Evolutionary conservation across 2,113 vertebrate genomes (phyloP).

Genomic region (Bolborhynchus lineola): DNA sequence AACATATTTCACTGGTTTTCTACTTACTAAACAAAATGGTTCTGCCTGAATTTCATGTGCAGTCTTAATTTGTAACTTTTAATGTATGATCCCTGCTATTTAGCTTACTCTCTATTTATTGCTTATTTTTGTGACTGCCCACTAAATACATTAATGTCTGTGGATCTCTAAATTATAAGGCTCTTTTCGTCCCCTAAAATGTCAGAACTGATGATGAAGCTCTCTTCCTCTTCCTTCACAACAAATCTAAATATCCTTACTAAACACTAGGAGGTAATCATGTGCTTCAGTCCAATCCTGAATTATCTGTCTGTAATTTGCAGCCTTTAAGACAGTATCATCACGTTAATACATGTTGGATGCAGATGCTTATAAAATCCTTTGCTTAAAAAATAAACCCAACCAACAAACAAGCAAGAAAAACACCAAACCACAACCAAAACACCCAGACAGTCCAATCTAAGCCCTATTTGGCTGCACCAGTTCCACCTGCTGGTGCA

Average conservation of each 20-base stretch:
- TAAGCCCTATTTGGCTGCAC: fast-evolving
- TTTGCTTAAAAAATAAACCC: background rate
- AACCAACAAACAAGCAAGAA: background rate
- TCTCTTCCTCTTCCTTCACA: background rate
- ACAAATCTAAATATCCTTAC: background rate
- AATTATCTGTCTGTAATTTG: background rate
- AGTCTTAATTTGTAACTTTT: conserved; percentile 52
- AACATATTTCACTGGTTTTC: conserved; percentile 58
- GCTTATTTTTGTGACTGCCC: conserved; percentile 16
- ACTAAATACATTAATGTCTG: conserved; percentile 13
- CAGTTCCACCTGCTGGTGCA: background rate
- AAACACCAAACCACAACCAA: background rate
- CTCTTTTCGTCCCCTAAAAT: background rate
- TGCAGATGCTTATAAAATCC: background rate
- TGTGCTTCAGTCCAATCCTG: background rate
- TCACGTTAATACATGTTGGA: fast-evolving
- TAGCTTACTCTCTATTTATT: conserved; percentile 34
- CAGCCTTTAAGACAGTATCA: background rate
- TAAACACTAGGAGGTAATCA: background rate
- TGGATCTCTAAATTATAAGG: background rate
- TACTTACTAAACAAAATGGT: conserved; percentile 49
- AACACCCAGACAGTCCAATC: background rate
- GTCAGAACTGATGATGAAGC: background rate
- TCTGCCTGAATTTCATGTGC: background rate
- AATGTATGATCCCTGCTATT: conserved; percentile 1